phyloP scores from a whole-genome alignment of 2,797 vertebrate species.

The Meriones psammophilus region DNA sequence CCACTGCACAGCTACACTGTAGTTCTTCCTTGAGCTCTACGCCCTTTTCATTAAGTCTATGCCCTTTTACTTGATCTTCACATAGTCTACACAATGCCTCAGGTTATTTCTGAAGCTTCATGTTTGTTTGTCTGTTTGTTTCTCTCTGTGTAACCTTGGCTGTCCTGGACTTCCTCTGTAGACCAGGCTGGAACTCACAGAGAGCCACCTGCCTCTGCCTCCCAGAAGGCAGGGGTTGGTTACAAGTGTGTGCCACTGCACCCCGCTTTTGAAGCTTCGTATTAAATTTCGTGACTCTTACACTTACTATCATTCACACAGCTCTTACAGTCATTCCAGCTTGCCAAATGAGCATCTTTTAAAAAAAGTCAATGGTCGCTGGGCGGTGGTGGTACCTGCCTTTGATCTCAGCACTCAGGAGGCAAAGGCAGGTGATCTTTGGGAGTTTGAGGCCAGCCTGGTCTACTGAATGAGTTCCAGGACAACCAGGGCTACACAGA shows the following conservation, averaged over 20 bases:
- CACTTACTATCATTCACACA: background rate
- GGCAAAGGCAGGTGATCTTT: too few relatives aligned
- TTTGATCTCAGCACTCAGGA: too few relatives aligned
- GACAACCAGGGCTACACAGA: too few relatives aligned
- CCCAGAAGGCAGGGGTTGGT: too few relatives aligned
- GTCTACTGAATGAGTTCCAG: too few relatives aligned
- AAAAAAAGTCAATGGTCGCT: background rate
- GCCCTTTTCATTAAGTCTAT: constrained; percentile 18
- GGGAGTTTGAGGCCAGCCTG: too few relatives aligned
- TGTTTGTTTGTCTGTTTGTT: too few relatives aligned
- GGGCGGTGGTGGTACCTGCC: too few relatives aligned
- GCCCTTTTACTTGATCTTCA: constrained; percentile 35
- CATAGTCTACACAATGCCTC: constrained; percentile 7
- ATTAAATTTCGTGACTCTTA: constrained; percentile 13
- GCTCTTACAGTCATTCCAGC: background rate
- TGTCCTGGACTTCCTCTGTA: too few relatives aligned
- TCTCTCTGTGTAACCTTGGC: background rate
- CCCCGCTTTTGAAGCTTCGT: background rate
- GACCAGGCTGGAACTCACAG: too few relatives aligned
- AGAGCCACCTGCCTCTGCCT: too few relatives aligned
- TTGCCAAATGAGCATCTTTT: constrained; percentile 28
- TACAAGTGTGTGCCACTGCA: too few relatives aligned
- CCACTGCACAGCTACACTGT: background rate
- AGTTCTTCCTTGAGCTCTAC: constrained; percentile 42
- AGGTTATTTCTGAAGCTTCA: constrained; percentile 33